These are phyloP conservation scores for Andricus grossulariae DNA, from an alignment of 1,140 invertebrate genomes.

Conservation along the genomic window DNA sequence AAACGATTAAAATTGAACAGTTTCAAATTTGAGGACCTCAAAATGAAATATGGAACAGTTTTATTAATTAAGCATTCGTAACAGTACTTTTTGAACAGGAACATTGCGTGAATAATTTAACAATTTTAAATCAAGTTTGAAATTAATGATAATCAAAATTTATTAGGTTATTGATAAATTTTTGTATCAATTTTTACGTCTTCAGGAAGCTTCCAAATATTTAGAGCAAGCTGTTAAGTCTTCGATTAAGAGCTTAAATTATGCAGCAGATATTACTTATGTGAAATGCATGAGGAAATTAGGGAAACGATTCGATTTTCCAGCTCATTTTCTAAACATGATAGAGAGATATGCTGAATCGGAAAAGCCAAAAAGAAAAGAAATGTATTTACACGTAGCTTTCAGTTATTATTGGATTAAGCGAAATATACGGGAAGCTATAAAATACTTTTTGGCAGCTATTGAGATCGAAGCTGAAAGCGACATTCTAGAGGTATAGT, in stretches of 20 bases:
- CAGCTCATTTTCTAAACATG: not conserved
- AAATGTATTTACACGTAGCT: not conserved
- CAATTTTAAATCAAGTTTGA: not conserved
- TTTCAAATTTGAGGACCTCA: too few species aligned
- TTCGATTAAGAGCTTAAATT: not conserved
- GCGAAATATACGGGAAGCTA: not conserved
- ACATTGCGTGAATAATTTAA: too few species aligned
- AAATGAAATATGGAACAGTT: too few species aligned
- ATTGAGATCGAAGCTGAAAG: not conserved
- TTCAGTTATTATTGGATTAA: constrained; percentile 21
- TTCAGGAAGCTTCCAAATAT: constrained; percentile 9
- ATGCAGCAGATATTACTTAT: constrained; percentile 1
- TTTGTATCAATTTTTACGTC: too few species aligned
- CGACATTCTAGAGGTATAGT: not conserved
- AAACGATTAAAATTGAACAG: too few species aligned
- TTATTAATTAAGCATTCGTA: too few species aligned
- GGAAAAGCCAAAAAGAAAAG: not conserved
- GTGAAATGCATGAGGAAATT: not conserved
- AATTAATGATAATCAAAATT: not conserved
- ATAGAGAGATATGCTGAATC: not conserved
- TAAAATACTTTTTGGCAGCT: constrained; percentile 3
- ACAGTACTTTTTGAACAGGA: too few species aligned
- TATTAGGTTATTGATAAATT: not conserved
- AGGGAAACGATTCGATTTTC: not conserved
- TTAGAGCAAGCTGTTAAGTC: not conserved